These are phyloP conservation scores for Idaea aversata DNA, from an alignment of 2,888 invertebrate genomes.

Conservation along the genomic window DNA sequence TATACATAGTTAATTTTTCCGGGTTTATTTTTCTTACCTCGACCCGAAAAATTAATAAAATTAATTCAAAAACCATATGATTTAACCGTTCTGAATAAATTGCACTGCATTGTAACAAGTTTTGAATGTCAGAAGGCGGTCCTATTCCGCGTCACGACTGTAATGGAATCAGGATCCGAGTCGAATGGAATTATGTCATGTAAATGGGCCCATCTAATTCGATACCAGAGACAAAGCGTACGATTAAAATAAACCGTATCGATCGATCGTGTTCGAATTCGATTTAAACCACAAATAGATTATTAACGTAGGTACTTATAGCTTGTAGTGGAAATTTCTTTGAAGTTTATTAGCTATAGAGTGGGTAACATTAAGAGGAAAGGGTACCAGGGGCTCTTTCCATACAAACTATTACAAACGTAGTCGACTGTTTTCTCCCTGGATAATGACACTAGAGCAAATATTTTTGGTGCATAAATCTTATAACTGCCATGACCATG, in stretches of 20 bases:
- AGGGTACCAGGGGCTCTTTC: too few relatives aligned
- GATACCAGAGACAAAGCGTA: neutral
- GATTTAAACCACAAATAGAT: neutral
- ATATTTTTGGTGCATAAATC: too few relatives aligned
- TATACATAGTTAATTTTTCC: too few relatives aligned
- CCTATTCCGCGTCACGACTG: neutral
- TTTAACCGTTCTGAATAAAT: neutral
- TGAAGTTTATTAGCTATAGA: too few relatives aligned
- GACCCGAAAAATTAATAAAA: neutral
- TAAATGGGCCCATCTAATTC: neutral
- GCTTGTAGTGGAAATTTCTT: too few relatives aligned
- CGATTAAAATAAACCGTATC: neutral
- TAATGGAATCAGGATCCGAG: neutral
- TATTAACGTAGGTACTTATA: neutral
- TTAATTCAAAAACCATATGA: neutral
- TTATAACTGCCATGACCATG: too few relatives aligned
- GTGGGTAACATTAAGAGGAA: too few relatives aligned
- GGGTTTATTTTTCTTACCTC: too few relatives aligned
- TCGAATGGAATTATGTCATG: neutral
- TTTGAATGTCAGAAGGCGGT: neutral
- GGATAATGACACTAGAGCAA: too few relatives aligned
- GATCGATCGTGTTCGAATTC: neutral
- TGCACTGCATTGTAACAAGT: neutral
- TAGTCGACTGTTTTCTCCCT: too few relatives aligned
- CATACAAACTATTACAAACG: too few relatives aligned